phyloP scores from a whole-genome alignment of 2,888 invertebrate genomes.

The Oxyscelio sp. region DNA sequence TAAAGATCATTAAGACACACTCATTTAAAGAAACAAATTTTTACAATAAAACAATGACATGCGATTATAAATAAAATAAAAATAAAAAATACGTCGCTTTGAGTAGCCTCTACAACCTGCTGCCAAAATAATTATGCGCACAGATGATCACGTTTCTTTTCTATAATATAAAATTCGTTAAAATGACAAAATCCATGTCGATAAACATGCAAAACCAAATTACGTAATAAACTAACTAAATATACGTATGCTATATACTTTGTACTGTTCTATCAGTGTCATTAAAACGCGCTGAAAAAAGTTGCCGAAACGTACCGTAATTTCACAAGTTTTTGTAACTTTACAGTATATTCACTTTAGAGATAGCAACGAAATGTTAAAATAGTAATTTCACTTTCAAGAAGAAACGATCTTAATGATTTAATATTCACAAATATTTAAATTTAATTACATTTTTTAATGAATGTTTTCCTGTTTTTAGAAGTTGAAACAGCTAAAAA shows the following conservation, averaged over 20 bases:
- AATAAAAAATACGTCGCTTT: conserved; percentile 25
- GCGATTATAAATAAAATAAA: conserved; percentile 22
- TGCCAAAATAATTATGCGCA: conserved; percentile 32
- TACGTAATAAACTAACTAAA: conserved; percentile 44
- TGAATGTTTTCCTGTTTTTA: no score
- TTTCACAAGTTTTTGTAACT: neutral
- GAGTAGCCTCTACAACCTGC: conserved; percentile 48
- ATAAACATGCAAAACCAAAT: conserved; percentile 21
- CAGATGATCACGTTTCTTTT: conserved; percentile 1
- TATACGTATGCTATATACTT: conserved; percentile 38
- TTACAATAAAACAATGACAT: conserved; percentile 50
- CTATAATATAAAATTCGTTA: conserved; percentile 23
- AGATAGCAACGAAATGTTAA: neutral
- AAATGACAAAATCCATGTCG: neutral
- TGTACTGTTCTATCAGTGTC: conserved; percentile 56
- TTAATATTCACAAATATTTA: no score
- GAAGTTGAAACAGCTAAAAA: no score
- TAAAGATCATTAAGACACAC: conserved; percentile 2
- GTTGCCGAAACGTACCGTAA: neutral
- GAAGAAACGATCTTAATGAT: no score
- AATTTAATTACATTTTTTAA: no score
- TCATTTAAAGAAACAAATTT: conserved; percentile 37
- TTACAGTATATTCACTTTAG: neutral
- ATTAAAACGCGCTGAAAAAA: conserved; percentile 18
- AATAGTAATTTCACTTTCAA: no score